A percentile compares a stretch with the other conserved stretches of the same genome.
phyloP scores from a whole-genome alignment of 2,113 vertebrate genomes.

The Perca fluviatilis region DNA sequence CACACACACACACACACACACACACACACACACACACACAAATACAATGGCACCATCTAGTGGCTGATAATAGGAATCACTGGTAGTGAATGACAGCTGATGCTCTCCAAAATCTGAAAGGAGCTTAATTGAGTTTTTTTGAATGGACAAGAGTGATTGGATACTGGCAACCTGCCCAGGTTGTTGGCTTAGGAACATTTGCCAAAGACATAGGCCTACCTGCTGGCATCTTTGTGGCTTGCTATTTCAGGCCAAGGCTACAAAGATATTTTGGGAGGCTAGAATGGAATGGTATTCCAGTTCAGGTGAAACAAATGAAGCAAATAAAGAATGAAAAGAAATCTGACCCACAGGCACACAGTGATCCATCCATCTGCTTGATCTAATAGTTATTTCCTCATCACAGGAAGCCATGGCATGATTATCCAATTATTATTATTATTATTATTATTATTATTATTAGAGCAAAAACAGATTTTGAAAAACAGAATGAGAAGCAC shows the following conservation, averaged over 20 bases:
- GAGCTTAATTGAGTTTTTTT: not conserved
- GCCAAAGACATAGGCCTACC: slow-evolving; percentile 11
- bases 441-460: too few species aligned
- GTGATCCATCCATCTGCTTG: not conserved
- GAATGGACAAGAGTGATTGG: slow-evolving; percentile 18
- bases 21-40: not conserved
- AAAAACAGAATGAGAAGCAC: not conserved
- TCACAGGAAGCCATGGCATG: slow-evolving; percentile 8
- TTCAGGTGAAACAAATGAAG: not conserved
- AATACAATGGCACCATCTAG: slow-evolving; percentile 50
- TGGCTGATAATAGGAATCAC: slow-evolving; percentile 13
- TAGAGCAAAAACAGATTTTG: not conserved
- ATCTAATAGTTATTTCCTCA: slow-evolving; percentile 21
- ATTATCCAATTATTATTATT: slow-evolving; percentile 23
- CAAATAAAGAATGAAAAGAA: not conserved
- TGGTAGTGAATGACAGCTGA: not conserved
- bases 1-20: not conserved
- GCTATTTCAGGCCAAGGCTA: slow-evolving; percentile 47
- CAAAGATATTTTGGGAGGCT: slow-evolving; percentile 28
- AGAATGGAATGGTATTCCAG: not conserved
- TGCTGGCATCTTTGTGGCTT: slow-evolving; percentile 30
- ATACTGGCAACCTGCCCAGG: slow-evolving; percentile 52
- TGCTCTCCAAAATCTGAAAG: not conserved
- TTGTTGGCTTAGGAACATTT: slow-evolving; percentile 13
- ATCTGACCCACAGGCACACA: slow-evolving; percentile 14